phyloP scores from a whole-genome alignment of 92 coral and sea anemone genomes.

The Epizoanthus fatuus region DNA sequence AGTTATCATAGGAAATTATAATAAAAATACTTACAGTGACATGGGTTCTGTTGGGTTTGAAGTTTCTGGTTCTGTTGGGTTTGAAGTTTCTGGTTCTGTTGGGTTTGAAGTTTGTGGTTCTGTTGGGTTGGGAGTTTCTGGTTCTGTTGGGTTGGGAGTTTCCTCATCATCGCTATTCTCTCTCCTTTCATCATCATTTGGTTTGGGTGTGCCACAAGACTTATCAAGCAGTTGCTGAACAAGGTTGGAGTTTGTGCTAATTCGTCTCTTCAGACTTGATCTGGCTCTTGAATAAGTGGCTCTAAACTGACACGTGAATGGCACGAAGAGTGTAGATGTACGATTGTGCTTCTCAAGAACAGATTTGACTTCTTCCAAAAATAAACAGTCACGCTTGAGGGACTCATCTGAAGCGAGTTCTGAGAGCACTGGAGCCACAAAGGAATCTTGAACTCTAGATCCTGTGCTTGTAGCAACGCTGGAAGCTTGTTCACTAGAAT shows the following conservation, averaged over 20 bases:
- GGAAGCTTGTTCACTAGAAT: slow-evolving; percentile 34
- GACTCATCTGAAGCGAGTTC: slow-evolving; percentile 44
- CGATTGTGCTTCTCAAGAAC: slow-evolving; percentile 37
- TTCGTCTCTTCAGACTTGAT: slow-evolving; percentile 51
- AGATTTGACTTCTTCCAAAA: slow-evolving; percentile 44
- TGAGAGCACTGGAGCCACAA: slow-evolving; percentile 37
- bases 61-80: slow-evolving; percentile 24
- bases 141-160: slow-evolving; percentile 20
- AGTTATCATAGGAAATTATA: slow-evolving; percentile 23
- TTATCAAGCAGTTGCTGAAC: slow-evolving; percentile 39
- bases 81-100: slow-evolving; percentile 16
- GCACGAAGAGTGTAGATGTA: slow-evolving; percentile 42
- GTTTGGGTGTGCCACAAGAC: slow-evolving; percentile 26
- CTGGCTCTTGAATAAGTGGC: slow-evolving; percentile 43
- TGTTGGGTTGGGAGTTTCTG: slow-evolving; percentile 8
- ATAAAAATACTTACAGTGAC: slow-evolving; percentile 38
- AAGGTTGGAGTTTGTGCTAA: slow-evolving; percentile 40
- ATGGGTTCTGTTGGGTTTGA: slow-evolving; percentile 32
- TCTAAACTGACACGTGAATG: slow-evolving; percentile 47
- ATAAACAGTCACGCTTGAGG: slow-evolving; percentile 45
- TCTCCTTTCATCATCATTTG: slow-evolving; percentile 42
- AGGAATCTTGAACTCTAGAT: slow-evolving; percentile 38
- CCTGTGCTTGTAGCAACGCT: slow-evolving; percentile 34
- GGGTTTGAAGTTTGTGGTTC: slow-evolving; percentile 17
- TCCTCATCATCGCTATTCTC: slow-evolving; percentile 36